These are phyloP conservation scores for Cygnus buccinator DNA, from an alignment of 2,113 vertebrate genomes.

Conservation along the genomic window DNA sequence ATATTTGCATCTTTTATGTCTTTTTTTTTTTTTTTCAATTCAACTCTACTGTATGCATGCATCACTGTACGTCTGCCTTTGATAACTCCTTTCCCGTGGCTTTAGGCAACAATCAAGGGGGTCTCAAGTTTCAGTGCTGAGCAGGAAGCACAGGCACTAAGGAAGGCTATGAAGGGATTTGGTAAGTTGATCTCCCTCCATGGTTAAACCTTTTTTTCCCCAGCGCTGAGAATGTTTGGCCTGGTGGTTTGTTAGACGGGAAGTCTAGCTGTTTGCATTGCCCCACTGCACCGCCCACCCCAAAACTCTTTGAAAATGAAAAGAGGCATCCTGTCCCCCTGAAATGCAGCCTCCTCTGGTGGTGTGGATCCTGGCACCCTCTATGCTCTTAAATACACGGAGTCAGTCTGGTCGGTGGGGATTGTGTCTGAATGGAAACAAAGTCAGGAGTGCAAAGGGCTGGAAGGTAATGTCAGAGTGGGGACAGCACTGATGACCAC, in stretches of 20 bases:
- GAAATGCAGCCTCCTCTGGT: background rate
- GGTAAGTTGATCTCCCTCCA: slow-evolving; percentile 79
- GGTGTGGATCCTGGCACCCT: background rate
- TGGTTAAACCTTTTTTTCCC: background rate
- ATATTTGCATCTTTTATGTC: background rate
- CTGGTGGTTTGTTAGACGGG: background rate
- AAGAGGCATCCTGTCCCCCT: background rate
- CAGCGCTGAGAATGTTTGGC: background rate
- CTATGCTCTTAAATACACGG: background rate
- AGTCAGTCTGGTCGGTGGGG: background rate
- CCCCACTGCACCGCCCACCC: background rate
- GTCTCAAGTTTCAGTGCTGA: slow-evolving; percentile 81
- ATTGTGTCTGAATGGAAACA: no score
- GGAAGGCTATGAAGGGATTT: slow-evolving; percentile 92
- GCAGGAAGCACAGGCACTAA: slow-evolving; percentile 83
- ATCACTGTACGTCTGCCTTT: background rate
- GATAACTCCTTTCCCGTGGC: background rate
- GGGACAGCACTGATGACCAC: background rate
- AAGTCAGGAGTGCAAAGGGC: background rate
- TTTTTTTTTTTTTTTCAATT: background rate
- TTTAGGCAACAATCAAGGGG: slow-evolving; percentile 83
- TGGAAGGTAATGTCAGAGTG: background rate
- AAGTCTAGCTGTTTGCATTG: background rate
- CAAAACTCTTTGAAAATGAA: background rate
- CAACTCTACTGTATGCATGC: rapidly evolving